phyloP scores from a whole-genome alignment of 2,797 vertebrate species.

The Tapirus indicus region DNA sequence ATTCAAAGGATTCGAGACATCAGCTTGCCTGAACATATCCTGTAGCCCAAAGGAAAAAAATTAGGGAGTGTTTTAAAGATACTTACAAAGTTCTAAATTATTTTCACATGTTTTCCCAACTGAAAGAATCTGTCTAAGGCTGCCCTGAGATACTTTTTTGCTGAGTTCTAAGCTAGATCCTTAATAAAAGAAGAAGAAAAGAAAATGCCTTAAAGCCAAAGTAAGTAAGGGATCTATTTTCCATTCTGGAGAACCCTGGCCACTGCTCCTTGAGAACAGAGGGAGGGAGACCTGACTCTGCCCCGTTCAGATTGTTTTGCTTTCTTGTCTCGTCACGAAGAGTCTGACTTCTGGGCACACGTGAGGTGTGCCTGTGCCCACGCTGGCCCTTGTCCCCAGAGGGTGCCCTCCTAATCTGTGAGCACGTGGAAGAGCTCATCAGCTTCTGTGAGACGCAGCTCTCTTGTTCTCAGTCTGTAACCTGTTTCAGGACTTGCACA shows the following conservation, averaged over 20 bases:
- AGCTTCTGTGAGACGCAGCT: neutral
- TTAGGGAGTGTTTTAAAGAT: constrained; percentile 45
- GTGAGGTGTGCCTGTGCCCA: neutral
- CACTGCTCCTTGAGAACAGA: neutral
- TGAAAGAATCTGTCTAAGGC: constrained; percentile 19
- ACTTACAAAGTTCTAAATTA: constrained; percentile 59
- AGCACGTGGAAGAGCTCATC: neutral
- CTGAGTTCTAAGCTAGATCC: constrained; percentile 15
- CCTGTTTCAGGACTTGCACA: neutral
- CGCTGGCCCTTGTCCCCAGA: neutral
- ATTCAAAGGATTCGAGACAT: constrained; percentile 54
- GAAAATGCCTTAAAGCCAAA: neutral
- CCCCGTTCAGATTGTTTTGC: neutral
- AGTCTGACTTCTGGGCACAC: neutral
- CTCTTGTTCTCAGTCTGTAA: neutral
- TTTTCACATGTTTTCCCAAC: constrained; percentile 42
- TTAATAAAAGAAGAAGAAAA: constrained; percentile 60
- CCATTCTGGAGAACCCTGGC: neutral
- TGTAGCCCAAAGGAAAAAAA: constrained; percentile 47
- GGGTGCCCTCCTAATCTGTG: neutral
- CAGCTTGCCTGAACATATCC: constrained; percentile 63
- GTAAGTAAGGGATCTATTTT: neutral
- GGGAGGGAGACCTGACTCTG: neutral
- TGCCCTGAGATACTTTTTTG: neutral
- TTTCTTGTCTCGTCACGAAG: neutral